Base-by-base conservation (phyloP, 2,888 invertebrate genomes). In the Hydrotaea diabolus region DNA sequence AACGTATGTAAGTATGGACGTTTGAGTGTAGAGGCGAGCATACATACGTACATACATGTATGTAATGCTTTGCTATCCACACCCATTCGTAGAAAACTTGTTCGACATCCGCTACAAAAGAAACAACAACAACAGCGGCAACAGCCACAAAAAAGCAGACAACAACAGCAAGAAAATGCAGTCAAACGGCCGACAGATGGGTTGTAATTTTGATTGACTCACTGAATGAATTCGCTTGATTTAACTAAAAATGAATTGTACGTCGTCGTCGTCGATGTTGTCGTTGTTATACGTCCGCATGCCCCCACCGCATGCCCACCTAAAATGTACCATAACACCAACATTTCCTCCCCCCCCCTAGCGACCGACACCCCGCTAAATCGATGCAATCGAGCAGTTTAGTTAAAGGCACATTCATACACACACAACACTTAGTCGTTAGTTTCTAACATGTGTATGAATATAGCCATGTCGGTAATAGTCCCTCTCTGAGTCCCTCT, bases 11-110 rank as follows among this genome's bases (percentile, higher is more conserved):
- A 53, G 72, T n/a, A 17, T n/a, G 55, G 23, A 36, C 31, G 55
- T 0, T 0, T 26, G 73, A 8, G 7, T 26, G 55, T 69, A 55
- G 0, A 21, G 15, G 3, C n/a, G n/a, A 2, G 4, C 26, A 21
- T 53, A 64, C 5, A 26, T 43, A 9, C n/a, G 59, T 74, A 15
- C 71, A 21, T 26, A 9, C 21, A 19, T 43, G 43, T 64, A 39
- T 36, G 57, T 74, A 26, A 46, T 17, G 49, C 3, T 74, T 21
- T 81, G 78, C 82, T 83, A 86, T 85, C 80, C 87, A 87, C 87
- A 88, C 88, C 87, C 87, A 88, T 88, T 88, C 87, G 89, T 88
- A 87, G 87, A 89, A 89, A 88, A 88, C 88, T 88, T 87, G 89
- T 88, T 87, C 87, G 86, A 86, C 87, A 87, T 88, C 87, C 87